phyloP scores from a whole-genome alignment of 2,797 vertebrate species.

The Buceros bicornis region DNA sequence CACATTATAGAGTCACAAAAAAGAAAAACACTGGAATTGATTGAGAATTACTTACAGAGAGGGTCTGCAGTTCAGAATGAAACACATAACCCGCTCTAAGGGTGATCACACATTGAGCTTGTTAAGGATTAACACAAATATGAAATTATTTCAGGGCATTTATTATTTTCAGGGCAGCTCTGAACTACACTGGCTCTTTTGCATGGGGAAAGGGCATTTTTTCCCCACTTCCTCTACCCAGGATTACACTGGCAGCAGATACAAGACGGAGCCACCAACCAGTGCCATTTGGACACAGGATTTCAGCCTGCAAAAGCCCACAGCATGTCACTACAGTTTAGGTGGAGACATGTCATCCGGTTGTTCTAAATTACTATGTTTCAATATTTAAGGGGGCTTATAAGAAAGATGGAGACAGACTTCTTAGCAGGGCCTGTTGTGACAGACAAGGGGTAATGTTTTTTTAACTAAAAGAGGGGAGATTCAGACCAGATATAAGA shows the following conservation, averaged over 20 bases:
- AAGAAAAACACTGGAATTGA: background rate
- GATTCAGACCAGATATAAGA: background rate
- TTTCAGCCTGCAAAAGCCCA: background rate
- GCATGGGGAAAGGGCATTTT: background rate
- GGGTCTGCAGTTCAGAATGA: background rate
- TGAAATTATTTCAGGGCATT: background rate
- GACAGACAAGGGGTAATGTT: background rate
- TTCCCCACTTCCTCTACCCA: background rate
- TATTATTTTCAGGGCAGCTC: background rate
- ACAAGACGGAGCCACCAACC: background rate
- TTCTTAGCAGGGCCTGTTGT: background rate
- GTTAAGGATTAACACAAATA: background rate
- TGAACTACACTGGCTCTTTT: background rate
- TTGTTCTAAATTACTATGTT: background rate
- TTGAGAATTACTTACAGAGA: background rate
- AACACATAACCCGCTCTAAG: background rate
- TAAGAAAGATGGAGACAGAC: background rate
- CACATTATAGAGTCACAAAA: background rate
- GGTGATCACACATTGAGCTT: background rate
- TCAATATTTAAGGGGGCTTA: background rate
- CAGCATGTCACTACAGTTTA: background rate
- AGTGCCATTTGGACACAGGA: background rate
- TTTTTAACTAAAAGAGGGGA: background rate
- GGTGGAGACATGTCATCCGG: background rate
- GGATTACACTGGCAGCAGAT: background rate